These are phyloP conservation scores for Clinocottus analis DNA, from an alignment of 2,113 vertebrate genomes.

Conservation along the genomic window DNA sequence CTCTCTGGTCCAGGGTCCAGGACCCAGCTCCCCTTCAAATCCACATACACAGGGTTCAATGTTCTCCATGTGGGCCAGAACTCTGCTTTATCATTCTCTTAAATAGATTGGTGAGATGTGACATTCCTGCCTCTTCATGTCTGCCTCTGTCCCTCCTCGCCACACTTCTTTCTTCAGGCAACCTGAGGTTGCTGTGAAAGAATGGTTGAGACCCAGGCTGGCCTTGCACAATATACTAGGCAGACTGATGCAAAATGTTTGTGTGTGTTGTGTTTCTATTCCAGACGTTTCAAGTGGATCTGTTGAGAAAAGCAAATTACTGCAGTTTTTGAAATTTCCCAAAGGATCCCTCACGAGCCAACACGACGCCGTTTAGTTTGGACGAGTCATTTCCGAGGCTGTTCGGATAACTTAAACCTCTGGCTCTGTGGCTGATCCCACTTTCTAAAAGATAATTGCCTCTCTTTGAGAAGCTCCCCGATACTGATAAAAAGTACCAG, in stretches of 20 bases:
- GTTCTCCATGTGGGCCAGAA: conserved; percentile 3
- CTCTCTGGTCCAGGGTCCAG: too few relatives aligned
- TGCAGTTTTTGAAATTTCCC: conserved; percentile 30
- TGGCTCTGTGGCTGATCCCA: conserved; percentile 5
- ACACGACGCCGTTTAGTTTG: conserved; percentile 17
- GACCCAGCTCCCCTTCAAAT: not conserved
- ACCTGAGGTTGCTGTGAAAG: conserved; percentile 6
- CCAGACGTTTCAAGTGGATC: conserved; percentile 18
- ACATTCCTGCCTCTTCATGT: not conserved
- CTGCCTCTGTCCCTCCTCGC: conserved; percentile 19
- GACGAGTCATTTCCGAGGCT: not conserved
- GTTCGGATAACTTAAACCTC: not conserved
- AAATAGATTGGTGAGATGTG: conserved; percentile 10
- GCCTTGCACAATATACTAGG: not conserved
- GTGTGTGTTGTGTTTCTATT: not conserved
- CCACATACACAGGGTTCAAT: not conserved
- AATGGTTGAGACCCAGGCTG: conserved; percentile 6
- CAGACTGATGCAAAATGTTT: not conserved
- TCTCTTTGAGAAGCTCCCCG: not conserved
- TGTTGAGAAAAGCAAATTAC: too few relatives aligned
- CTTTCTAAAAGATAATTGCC: conserved; percentile 2
- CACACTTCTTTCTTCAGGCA: conserved; percentile 20
- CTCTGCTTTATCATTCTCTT: conserved; percentile 18
- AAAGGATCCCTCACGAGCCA: not conserved
- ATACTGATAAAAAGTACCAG: not conserved